A percentile compares a stretch with the other conserved stretches of the same genome.
phyloP scores from a whole-genome alignment of 2,113 vertebrate species.

The Natator depressus region DNA sequence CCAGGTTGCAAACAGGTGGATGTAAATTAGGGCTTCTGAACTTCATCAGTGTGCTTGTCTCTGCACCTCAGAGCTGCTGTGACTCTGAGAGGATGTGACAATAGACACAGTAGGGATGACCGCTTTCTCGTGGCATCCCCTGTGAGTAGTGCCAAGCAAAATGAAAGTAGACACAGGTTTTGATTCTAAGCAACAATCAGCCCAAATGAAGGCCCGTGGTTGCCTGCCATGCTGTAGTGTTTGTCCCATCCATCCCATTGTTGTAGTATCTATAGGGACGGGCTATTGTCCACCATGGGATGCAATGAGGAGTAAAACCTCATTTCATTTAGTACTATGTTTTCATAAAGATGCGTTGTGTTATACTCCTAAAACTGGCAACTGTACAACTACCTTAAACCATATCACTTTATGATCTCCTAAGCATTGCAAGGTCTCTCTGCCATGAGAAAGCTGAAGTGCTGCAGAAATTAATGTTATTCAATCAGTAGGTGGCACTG shows the following conservation, averaged over 20 bases:
- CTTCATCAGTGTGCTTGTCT: background rate
- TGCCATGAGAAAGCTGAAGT: background rate
- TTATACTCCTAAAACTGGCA: background rate
- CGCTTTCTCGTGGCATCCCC: background rate
- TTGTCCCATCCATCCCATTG: background rate
- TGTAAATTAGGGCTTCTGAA: background rate
- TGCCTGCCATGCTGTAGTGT: background rate
- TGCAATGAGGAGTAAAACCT: background rate
- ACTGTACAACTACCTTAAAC: background rate
- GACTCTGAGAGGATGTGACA: background rate
- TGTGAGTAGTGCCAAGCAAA: background rate
- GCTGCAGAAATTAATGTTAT: accelerated
- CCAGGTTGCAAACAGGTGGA: background rate
- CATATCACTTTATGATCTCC: background rate
- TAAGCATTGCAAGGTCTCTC: background rate
- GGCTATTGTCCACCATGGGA: background rate
- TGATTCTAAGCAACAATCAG: too few relatives aligned
- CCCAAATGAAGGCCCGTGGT: background rate
- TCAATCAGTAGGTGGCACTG: accelerated
- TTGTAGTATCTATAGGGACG: background rate
- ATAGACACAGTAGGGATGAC: background rate
- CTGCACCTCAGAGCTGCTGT: background rate
- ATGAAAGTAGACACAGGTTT: too few relatives aligned
- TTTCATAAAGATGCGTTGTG: background rate
- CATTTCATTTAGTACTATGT: background rate